Conservation (phyloP, 37 sponge, comb jelly and placozoan species). For the Beroe ovata region DNA sequence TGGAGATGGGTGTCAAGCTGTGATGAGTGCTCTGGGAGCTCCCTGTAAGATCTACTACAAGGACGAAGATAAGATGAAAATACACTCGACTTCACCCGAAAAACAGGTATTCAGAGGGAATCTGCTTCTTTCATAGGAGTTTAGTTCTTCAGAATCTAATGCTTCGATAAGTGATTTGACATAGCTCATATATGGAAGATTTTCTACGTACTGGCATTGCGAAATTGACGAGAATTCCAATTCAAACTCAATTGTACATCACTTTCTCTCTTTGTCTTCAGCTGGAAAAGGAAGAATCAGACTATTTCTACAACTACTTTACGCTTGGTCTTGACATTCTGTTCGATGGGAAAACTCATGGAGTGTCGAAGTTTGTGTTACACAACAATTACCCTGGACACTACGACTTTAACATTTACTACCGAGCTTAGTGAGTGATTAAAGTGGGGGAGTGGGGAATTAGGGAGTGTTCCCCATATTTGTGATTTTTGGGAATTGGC, state of each 20-base stretch:
- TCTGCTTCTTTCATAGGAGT: too few relatives aligned
- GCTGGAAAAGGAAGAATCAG: slow-evolving; percentile 71
- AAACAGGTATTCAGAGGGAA: too few relatives aligned
- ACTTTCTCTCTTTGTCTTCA: too few relatives aligned
- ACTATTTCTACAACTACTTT: slow-evolving; percentile 99
- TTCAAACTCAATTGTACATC: too few relatives aligned
- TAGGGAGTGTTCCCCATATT: too few relatives aligned
- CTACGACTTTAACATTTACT: slow-evolving; percentile 94
- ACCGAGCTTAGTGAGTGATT: slow-evolving; percentile 70
- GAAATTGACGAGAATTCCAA: too few relatives aligned
- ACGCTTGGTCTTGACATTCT: slow-evolving; percentile 96
- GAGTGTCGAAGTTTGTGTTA: slow-evolving; percentile 90
- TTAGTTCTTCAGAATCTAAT: too few relatives aligned
- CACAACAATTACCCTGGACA: slow-evolving; percentile 97
- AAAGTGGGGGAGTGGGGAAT: too few relatives aligned
- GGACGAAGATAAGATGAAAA: slow-evolving; percentile 96
- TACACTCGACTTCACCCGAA: slow-evolving; percentile 81
- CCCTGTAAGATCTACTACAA: slow-evolving; percentile 93
- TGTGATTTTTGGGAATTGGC: too few relatives aligned
- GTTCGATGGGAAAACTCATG: slow-evolving; percentile 87
- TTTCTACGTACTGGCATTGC: too few relatives aligned
- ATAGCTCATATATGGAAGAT: too few relatives aligned
- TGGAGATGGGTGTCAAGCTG: slow-evolving; percentile 75
- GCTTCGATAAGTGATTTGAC: too few relatives aligned
- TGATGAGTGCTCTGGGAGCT: slow-evolving; percentile 78